phyloP scores from a whole-genome alignment of 2,113 vertebrate genomes.

The Taxidea taxus region DNA sequence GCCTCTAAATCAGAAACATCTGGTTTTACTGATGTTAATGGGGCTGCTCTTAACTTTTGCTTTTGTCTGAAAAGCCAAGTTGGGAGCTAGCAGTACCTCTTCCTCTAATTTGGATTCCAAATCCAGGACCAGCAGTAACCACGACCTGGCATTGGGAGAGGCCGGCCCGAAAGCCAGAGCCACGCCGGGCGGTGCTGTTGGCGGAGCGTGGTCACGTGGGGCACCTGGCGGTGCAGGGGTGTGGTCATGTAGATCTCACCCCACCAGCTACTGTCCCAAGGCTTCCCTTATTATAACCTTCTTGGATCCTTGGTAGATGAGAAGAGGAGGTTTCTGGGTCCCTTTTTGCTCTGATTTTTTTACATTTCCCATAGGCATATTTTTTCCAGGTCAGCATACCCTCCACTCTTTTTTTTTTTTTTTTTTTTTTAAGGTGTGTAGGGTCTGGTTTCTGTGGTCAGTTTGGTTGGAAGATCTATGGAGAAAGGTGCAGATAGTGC shows the following conservation, averaged over 20 bases:
- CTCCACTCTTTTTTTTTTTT: not conserved
- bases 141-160: not conserved
- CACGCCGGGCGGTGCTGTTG: accelerated
- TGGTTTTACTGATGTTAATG: not conserved
- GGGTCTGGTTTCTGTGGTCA: not conserved
- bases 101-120: constrained; percentile 44
- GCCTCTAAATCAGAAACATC: constrained; percentile 52
- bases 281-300: accelerated
- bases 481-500: not conserved
- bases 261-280: not conserved
- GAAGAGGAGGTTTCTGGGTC: not conserved
- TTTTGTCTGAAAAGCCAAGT: not conserved
- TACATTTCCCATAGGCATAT: not conserved
- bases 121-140: constrained; percentile 29
- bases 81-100: not conserved
- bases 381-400: not conserved
- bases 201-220: accelerated
- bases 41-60: not conserved
- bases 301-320: not conserved
- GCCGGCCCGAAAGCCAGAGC: not conserved
- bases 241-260: not conserved
- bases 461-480: not conserved
- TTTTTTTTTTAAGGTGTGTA: accelerated
- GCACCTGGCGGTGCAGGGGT: accelerated
- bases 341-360: not conserved